phyloP scores from a whole-genome alignment of 2,113 vertebrate species.

The Xerus inauris region DNA sequence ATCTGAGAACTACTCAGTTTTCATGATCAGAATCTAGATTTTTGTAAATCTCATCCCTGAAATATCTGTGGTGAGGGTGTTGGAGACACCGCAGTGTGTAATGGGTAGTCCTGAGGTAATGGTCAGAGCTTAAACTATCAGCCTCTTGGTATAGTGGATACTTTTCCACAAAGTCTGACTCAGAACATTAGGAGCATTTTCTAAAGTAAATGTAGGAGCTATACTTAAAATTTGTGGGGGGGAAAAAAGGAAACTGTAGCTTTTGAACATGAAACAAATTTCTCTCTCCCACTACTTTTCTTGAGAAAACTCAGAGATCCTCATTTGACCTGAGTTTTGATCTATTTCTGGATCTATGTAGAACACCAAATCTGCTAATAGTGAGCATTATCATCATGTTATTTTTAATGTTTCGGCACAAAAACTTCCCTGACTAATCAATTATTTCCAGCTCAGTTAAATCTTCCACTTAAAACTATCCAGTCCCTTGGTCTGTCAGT shows the following conservation, averaged over 20 bases:
- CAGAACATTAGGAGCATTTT: constrained; percentile 18
- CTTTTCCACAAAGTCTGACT: constrained; percentile 30
- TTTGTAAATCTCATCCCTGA: background rate
- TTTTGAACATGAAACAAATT: constrained; percentile 31
- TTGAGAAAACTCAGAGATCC: constrained; percentile 64
- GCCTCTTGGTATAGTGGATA: background rate
- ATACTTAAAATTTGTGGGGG: background rate
- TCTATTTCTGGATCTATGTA: constrained; percentile 73
- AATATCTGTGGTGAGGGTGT: background rate
- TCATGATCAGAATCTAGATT: constrained; percentile 4
- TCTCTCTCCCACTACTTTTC: constrained; percentile 57
- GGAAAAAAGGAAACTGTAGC: background rate
- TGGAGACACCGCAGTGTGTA: background rate
- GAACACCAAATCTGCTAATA: constrained; percentile 61
- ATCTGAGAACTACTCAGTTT: background rate
- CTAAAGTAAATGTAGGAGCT: background rate
- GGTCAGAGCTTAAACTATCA: background rate
- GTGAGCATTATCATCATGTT: constrained; percentile 62
- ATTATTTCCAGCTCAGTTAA: constrained; percentile 74
- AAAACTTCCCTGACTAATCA: constrained; percentile 71
- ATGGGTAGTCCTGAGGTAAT: background rate
- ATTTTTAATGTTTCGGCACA: constrained; percentile 75
- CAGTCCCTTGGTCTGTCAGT: background rate
- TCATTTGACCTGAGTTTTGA: constrained; percentile 64
- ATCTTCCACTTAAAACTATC: constrained; percentile 49